phyloP scores from a whole-genome alignment of 2,797 vertebrate species.

The Myotis myotis region DNA sequence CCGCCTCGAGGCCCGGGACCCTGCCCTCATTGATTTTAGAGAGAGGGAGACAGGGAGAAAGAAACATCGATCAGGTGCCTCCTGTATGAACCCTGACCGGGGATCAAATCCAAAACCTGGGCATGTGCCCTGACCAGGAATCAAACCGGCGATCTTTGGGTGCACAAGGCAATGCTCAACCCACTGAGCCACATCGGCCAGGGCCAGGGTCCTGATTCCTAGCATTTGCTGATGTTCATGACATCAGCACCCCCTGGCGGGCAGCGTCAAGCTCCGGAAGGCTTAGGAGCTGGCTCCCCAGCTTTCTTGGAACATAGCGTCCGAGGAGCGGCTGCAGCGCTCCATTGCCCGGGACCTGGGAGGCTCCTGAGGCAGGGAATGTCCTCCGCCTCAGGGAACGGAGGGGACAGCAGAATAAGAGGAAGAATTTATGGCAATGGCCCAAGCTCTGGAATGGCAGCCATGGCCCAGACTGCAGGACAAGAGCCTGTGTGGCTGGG shows the following conservation, averaged over 20 bases:
- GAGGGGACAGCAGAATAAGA: neutral
- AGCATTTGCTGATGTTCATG: neutral
- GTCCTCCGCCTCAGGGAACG: neutral
- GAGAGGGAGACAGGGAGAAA: no score
- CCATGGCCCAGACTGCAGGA: accelerated
- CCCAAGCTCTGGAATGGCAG: neutral
- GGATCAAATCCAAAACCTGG: no score
- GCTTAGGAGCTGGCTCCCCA: no score
- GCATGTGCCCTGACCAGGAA: no score
- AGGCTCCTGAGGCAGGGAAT: neutral
- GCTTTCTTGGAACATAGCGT: neutral
- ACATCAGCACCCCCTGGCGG: neutral
- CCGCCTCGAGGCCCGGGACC: no score
- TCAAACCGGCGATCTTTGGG: no score
- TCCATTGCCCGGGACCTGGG: neutral
- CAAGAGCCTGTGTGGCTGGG: neutral
- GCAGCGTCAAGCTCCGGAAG: neutral
- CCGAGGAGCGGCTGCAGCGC: neutral
- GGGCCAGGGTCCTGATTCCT: neutral
- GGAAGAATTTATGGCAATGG: neutral
- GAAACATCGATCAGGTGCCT: no score
- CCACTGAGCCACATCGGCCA: no score
- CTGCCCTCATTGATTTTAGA: no score
- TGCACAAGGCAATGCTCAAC: no score
- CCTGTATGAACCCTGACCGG: no score